These are phyloP conservation scores for Plebejus argus DNA, from an alignment of 2,888 invertebrate genomes.

Conservation along the genomic window DNA sequence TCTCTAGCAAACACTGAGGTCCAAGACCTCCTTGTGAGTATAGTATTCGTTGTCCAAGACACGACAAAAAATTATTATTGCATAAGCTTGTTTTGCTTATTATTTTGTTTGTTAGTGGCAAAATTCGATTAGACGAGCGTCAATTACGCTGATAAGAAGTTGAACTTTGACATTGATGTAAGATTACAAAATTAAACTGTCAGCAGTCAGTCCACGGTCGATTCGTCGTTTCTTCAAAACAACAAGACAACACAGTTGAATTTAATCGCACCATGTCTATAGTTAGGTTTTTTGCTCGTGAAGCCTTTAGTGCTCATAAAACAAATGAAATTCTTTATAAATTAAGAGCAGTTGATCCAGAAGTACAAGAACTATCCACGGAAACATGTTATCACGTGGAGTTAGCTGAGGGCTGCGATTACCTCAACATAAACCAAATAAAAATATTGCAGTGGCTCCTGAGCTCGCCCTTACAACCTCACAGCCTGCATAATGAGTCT, in stretches of 20 bases:
- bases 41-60: too few species aligned
- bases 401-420: slow-evolving; percentile 68
- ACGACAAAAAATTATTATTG: slow-evolving; percentile 31
- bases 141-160: slow-evolving; percentile 42
- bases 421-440: slow-evolving; percentile 81
- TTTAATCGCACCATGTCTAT: slow-evolving; percentile 69
- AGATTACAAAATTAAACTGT: slow-evolving; percentile 46
- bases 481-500: slow-evolving; percentile 79
- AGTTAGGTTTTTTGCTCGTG: slow-evolving; percentile 82
- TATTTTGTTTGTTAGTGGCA: slow-evolving; percentile 33
- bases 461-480: slow-evolving; percentile 84
- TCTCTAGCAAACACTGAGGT: too few species aligned
- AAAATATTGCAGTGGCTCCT: slow-evolving; percentile 89
- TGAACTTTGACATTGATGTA: slow-evolving; percentile 77
- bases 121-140: slow-evolving; percentile 56
- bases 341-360: slow-evolving; percentile 69
- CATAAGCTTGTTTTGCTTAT: slow-evolving; percentile 35
- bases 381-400: slow-evolving; percentile 93
- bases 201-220: not conserved
- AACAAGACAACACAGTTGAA: slow-evolving; percentile 21
- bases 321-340: slow-evolving; percentile 80
- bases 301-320: slow-evolving; percentile 82
- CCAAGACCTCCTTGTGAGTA: too few species aligned
- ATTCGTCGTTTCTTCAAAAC: too few species aligned
- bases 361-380: slow-evolving; percentile 80